These are phyloP conservation scores for Pseudoips prasinana DNA, from an alignment of 2,888 invertebrate species.

Conservation along the genomic window DNA sequence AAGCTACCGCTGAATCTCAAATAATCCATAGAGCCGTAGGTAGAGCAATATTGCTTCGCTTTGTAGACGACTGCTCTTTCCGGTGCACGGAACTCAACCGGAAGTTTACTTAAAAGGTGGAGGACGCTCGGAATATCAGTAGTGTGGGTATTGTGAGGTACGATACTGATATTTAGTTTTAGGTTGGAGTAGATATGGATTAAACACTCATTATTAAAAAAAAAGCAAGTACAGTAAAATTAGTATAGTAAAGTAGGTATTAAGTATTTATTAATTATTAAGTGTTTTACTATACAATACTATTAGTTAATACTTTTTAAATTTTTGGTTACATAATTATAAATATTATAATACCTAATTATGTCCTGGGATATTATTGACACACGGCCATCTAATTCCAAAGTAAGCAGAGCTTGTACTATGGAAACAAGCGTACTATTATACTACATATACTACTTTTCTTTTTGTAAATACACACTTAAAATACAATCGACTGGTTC, in stretches of 20 bases:
- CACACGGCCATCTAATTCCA: no score
- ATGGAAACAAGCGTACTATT: no score
- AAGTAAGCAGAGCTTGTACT: no score
- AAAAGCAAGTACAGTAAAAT: not conserved
- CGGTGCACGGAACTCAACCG: conserved; percentile 40
- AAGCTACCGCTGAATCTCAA: conserved; percentile 9
- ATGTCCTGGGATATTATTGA: no score
- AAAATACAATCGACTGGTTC: no score
- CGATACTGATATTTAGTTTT: not conserved
- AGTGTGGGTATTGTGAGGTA: conserved; percentile 4
- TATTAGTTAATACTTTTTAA: not conserved
- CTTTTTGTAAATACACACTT: no score
- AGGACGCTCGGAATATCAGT: conserved; percentile 16
- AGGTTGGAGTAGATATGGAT: not conserved
- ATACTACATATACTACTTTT: no score
- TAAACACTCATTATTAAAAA: not conserved
- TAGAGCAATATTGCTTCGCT: conserved; percentile 32
- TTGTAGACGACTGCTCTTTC: conserved; percentile 37
- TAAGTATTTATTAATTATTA: not conserved
- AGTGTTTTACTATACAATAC: not conserved
- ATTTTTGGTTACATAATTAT: not conserved
- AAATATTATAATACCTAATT: no score
- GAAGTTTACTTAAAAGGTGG: conserved; percentile 50
- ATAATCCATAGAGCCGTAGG: conserved; percentile 13
- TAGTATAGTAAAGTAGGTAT: not conserved